phyloP scores from a whole-genome alignment of 2,113 vertebrate genomes.

The Perca flavescens region DNA sequence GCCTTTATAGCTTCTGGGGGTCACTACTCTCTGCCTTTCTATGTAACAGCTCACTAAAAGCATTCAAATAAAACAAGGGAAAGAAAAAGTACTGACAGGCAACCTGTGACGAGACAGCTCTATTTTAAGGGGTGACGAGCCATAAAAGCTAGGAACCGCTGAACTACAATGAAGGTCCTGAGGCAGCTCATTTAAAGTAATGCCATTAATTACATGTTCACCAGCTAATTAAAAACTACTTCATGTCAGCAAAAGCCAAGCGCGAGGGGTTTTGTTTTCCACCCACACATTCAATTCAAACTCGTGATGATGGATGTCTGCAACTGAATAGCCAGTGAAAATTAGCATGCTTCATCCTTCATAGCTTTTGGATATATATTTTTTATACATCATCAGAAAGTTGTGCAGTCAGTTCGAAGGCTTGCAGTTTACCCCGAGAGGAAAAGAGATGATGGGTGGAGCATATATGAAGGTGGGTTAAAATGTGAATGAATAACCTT shows the following conservation, averaged over 20 bases:
- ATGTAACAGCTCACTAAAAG: background rate
- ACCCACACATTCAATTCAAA: conserved; percentile 8
- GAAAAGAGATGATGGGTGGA: conserved; percentile 20
- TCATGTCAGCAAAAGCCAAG: conserved; percentile 1
- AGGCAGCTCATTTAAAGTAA: conserved; percentile 1
- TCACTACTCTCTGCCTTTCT: background rate
- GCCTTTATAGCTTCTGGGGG: background rate
- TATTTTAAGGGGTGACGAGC: background rate
- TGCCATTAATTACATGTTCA: conserved; percentile 5
- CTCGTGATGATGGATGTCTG: conserved; percentile 15
- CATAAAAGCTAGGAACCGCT: background rate
- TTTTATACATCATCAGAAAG: conserved; percentile 5
- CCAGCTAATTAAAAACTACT: conserved; percentile 1
- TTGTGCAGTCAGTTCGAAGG: conserved; percentile 12
- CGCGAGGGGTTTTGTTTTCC: background rate
- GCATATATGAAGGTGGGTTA: conserved; percentile 15
- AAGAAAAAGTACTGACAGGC: background rate
- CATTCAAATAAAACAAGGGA: background rate
- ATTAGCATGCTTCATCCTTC: conserved; percentile 5
- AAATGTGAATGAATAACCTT: conserved; percentile 81
- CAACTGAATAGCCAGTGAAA: background rate
- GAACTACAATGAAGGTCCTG: conserved; percentile 3
- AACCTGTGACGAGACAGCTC: background rate
- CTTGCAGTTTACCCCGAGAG: conserved; percentile 20
- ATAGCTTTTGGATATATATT: background rate